Conservation (phyloP, 1,140 invertebrate species). For the Polypedilum vanderplanki region DNA sequence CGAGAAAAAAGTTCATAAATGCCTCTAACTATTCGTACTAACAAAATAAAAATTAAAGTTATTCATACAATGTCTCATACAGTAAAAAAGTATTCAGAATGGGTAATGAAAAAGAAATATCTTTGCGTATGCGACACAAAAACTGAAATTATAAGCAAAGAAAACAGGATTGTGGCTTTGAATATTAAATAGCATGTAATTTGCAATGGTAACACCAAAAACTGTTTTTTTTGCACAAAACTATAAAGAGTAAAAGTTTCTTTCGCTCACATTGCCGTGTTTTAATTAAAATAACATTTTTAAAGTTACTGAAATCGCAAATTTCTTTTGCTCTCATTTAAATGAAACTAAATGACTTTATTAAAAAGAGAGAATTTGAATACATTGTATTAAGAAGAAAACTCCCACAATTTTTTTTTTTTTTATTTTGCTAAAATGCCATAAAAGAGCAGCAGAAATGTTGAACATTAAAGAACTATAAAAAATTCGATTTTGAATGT, state of each 20-base stretch:
- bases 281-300: not conserved
- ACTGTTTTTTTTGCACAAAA: not conserved
- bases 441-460: not conserved
- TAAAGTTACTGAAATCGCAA: too few species aligned
- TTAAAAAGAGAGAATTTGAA: not conserved
- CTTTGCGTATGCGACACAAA: not conserved
- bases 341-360: not conserved
- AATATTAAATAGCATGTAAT: slow-evolving; percentile 14
- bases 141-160: not conserved
- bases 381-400: not conserved
- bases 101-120: slow-evolving; percentile 5
- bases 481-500: not conserved
- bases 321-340: too few species aligned
- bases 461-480: not conserved
- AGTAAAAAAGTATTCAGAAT: not conserved
- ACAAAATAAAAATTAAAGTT: too few species aligned
- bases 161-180: slow-evolving; percentile 11
- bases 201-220: slow-evolving; percentile 5
- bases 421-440: not conserved
- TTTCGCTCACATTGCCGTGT: not conserved
- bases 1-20: too few species aligned
- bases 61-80: too few species aligned
- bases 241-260: slow-evolving; percentile 3
- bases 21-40: too few species aligned
- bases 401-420: not conserved